These are phyloP conservation scores for Acanthornis magna DNA, from an alignment of 2,797 vertebrate species.

Conservation along the genomic window DNA sequence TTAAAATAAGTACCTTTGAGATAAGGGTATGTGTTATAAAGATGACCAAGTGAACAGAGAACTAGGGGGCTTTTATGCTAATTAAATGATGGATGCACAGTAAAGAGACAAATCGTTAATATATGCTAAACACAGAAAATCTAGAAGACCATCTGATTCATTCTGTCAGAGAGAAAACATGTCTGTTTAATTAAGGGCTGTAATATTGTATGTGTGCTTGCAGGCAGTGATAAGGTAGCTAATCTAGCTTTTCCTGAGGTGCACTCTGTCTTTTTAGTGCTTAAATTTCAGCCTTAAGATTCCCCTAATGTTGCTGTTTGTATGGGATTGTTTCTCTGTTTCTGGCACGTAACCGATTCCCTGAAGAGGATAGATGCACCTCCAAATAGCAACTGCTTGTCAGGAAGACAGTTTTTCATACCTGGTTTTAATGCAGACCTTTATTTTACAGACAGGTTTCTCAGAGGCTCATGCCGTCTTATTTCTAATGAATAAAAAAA, in stretches of 20 bases:
- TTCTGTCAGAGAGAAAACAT: slow-evolving; percentile 30
- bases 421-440: slow-evolving; percentile 45
- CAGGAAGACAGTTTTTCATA: slow-evolving; percentile 49
- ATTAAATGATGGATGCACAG: neutral
- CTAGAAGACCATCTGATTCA: slow-evolving; percentile 20
- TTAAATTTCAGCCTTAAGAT: slow-evolving; percentile 44
- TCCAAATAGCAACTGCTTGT: slow-evolving; percentile 62
- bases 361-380: slow-evolving; percentile 43
- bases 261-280: slow-evolving; percentile 35
- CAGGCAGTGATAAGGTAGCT: slow-evolving; percentile 57
- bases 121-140: slow-evolving; percentile 28
- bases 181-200: slow-evolving; percentile 51
- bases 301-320: slow-evolving; percentile 17
- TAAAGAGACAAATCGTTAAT: slow-evolving; percentile 15
- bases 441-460: slow-evolving; percentile 62
- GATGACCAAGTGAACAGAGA: neutral
- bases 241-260: slow-evolving; percentile 48
- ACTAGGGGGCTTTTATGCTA: slow-evolving; percentile 11
- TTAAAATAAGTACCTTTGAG: slow-evolving; percentile 34
- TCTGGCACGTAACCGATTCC: slow-evolving; percentile 7
- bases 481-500: slow-evolving; percentile 41
- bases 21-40: neutral
- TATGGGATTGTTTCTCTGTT: neutral
- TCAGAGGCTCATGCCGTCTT: slow-evolving; percentile 44
- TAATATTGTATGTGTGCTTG: slow-evolving; percentile 45